Percentiles rank a stretch among this genome's conserved stretches.
Evolutionary conservation across 2,888 invertebrate genomes (phyloP).

Genomic region (Ochropacha duplaris): DNA sequence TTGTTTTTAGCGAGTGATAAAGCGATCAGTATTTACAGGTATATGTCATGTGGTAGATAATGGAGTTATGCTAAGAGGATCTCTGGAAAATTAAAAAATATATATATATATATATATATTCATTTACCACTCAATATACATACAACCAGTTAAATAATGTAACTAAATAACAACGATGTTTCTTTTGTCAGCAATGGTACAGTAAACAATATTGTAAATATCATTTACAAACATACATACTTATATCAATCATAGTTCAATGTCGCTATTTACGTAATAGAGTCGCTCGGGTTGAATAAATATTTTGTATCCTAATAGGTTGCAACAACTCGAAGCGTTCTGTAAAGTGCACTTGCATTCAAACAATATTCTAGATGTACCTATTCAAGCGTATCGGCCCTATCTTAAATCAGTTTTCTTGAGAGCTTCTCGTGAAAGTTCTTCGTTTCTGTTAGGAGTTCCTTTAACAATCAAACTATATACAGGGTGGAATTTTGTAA

Average conservation of each 20-base stretch:
- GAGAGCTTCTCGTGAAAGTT: conserved; percentile 16
- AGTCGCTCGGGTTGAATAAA: too few species aligned
- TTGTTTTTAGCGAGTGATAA: conserved; percentile 91
- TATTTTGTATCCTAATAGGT: neutral
- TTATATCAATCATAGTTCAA: neutral
- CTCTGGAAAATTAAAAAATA: too few species aligned
- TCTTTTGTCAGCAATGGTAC: too few species aligned
- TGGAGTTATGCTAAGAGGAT: conserved; percentile 70
- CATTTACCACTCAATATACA: too few species aligned
- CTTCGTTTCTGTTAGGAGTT: conserved; percentile 10
- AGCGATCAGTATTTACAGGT: conserved; percentile 92
- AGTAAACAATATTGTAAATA: too few species aligned
- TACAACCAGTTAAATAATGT: too few species aligned
- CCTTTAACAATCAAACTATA: neutral
- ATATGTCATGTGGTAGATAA: conserved; percentile 92
- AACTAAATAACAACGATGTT: too few species aligned
- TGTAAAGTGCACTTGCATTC: conserved; percentile 25
- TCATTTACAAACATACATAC: too few species aligned
- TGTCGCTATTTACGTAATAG: too few species aligned
- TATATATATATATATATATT: too few species aligned
- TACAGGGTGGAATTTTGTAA: too few species aligned
- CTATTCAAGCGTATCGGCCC: conserved; percentile 9
- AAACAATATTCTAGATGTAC: conserved; percentile 35
- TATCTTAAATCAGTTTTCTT: conserved; percentile 30
- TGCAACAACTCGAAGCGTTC: neutral